A percentile compares a stretch with the other conserved stretches of the same genome.
phyloP scores from a whole-genome alignment of 1,140 invertebrate species.

The Rhopalosiphum maidis region DNA sequence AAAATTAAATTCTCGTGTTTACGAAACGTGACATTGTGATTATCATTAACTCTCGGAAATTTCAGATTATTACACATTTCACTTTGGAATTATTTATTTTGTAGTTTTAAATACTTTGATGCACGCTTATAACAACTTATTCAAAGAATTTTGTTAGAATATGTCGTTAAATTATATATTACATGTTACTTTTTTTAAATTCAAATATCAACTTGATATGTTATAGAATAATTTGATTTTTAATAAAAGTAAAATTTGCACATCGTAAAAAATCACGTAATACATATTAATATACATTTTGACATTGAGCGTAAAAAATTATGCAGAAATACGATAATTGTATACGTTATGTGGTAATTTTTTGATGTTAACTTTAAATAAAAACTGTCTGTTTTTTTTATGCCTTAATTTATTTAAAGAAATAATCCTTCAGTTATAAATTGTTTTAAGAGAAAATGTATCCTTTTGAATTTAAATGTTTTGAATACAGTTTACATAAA shows the following conservation, averaged over 20 bases:
- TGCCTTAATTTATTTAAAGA: not conserved
- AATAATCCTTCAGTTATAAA: not conserved
- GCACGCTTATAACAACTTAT: not conserved
- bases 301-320: not conserved
- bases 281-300: not conserved
- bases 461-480: not conserved
- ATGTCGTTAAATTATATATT: not conserved
- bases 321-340: not conserved
- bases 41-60: not conserved
- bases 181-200: not conserved
- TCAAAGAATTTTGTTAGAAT: not conserved
- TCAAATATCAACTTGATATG: not conserved
- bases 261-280: not conserved
- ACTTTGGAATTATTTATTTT: not conserved
- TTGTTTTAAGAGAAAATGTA: not conserved
- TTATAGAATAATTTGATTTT: not conserved
- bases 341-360: not conserved
- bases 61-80: not conserved
- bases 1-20: not conserved
- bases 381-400: not conserved
- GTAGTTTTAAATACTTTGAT: not conserved
- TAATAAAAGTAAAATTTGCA: not conserved
- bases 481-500: conserved; percentile 20
- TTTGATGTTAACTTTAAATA: not conserved
- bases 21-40: not conserved